These are phyloP conservation scores for Anagrus nilaparvatae DNA, from an alignment of 1,140 invertebrate species.

Conservation along the genomic window DNA sequence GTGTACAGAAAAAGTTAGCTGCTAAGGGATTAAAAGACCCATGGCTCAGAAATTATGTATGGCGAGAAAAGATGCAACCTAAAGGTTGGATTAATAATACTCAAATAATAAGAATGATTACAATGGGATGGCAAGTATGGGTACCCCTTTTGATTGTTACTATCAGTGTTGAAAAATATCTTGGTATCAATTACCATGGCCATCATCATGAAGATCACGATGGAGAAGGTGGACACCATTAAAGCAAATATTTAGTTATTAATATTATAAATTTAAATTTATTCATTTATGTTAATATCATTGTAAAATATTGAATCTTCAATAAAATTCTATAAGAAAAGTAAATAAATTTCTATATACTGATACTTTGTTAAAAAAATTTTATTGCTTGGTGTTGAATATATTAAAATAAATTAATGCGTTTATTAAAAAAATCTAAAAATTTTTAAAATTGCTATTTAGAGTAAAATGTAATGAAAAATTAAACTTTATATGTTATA, in stretches of 20 bases:
- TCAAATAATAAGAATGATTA: neutral
- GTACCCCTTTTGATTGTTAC: constrained; percentile 46
- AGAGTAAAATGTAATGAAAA: no score
- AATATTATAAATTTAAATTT: neutral
- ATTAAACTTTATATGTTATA: no score
- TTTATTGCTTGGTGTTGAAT: no score
- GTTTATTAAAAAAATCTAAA: no score
- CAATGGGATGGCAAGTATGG: constrained; percentile 52
- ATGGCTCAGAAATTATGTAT: constrained; percentile 77
- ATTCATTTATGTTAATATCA: neutral
- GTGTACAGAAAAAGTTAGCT: constrained; percentile 51
- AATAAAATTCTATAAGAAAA: no score
- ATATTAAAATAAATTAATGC: no score
- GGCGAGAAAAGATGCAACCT: constrained; percentile 47
- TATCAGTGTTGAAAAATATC: constrained; percentile 44
- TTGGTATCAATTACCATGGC: constrained; percentile 33
- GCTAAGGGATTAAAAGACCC: constrained; percentile 67
- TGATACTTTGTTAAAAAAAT: no score
- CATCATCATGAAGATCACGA: constrained; percentile 27
- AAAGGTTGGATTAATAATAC: no score
- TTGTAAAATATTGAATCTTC: neutral
- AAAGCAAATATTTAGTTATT: constrained; percentile 5
- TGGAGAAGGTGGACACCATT: constrained; percentile 17
- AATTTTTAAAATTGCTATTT: no score
- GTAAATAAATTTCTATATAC: no score